phyloP scores from a whole-genome alignment of 1,140 invertebrate genomes.

The Ceratina calcarata region DNA sequence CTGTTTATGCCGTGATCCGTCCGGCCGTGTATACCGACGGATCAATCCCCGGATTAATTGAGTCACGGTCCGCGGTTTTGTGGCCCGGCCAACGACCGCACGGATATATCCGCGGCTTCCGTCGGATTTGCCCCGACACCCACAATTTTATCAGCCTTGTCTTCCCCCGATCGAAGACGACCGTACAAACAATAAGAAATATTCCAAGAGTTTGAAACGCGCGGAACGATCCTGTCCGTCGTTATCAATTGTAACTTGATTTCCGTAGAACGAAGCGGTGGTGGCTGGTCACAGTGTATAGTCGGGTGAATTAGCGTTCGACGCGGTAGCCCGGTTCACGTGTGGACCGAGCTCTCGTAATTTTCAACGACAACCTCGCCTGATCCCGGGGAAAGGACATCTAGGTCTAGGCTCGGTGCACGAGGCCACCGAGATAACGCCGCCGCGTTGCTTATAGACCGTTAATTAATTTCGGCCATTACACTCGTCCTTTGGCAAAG shows the following conservation, averaged over 20 bases:
- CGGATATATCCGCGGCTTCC: conserved; percentile 67
- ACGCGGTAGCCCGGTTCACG: conserved; percentile 10
- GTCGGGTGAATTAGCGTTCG: conserved; percentile 31
- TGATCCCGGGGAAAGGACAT: conserved; percentile 29
- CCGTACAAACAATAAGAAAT: too few species aligned
- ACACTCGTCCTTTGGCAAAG: conserved; percentile 34
- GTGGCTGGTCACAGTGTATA: conserved; percentile 7
- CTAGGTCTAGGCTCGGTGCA: neutral
- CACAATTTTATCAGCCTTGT: conserved; percentile 22
- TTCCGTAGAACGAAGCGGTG: too few species aligned
- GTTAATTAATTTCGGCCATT: conserved; percentile 66
- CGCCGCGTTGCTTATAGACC: conserved; percentile 56
- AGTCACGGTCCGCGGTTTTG: conserved; percentile 74
- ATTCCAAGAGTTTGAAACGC: too few species aligned
- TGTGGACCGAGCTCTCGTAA: conserved; percentile 34
- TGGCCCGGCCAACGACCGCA: conserved; percentile 68
- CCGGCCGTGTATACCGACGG: conserved; percentile 58
- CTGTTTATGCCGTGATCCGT: conserved; percentile 15
- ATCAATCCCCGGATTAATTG: conserved; percentile 77
- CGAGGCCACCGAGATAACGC: conserved; percentile 36
- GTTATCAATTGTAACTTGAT: too few species aligned
- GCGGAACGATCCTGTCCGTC: neutral
- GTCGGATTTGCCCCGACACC: conserved; percentile 42
- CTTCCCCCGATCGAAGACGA: neutral
- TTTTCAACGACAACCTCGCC: conserved; percentile 46